Evolutionary conservation across 1,140 invertebrate genomes (phyloP), one percentile per base, ranked within the genome.

Genomic region (Helicoverpa zea): DNA sequence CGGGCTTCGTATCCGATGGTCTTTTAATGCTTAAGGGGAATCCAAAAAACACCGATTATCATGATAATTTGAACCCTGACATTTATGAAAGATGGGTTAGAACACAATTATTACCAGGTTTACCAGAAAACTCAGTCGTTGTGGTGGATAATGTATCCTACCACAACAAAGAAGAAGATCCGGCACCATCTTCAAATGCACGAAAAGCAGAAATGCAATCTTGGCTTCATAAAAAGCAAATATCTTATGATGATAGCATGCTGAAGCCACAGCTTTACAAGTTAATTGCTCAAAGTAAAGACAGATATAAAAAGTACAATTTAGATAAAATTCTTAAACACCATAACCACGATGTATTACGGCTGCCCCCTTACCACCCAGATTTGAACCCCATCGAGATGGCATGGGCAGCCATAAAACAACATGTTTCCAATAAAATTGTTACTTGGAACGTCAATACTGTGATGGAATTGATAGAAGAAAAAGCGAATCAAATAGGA

Each of bases 11-110:
- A 43, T 43, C 35, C 5, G 83, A 80, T 16, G 82, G 79, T 0
- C 47, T 81, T 1, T 16, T 84, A 2, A n/a, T 59, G 10, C 81
- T 83, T 43, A 86, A 83, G 78, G 61, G 81, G 1, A 81, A 78
- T 0, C 74, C 80, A 66, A 84, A 82, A 73, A 35, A 66, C 12
- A 85, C 77, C 0, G 86, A 84, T 43, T 84, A 81, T 16, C 86
- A 86, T 63, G 81, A 83, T 13, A 78, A 87, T 16, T 84, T 90
- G 89, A 85, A 88, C 78, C 79, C 35, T 35, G 58, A 79, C n/a
- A 86, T 83, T 54, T 90, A 84, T 72, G 74, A 74, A 30, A 83
- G 84, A 64, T 90, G 87, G 86, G 16, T 88, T 13, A 7, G 35
- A 1, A 70, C 4, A 7, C 47, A 83, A 64, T 49, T 82, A 23